phyloP scores from a whole-genome alignment of 2,888 invertebrate genomes.

The Drosophila tripunctata region DNA sequence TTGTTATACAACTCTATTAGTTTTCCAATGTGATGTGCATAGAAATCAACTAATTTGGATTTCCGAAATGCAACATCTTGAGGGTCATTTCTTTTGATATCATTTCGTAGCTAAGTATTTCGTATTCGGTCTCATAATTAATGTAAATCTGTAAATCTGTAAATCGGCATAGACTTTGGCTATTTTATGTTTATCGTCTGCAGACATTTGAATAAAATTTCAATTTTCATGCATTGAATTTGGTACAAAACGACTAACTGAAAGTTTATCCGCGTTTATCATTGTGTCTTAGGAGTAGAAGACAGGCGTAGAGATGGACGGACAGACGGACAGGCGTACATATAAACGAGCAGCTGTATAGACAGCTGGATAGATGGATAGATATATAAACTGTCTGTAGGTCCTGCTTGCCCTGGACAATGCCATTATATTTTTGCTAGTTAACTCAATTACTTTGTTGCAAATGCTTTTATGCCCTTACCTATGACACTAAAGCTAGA shows the following conservation, averaged over 20 bases:
- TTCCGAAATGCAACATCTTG: conserved; percentile 38
- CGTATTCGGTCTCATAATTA: conserved; percentile 59
- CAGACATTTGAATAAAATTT: conserved; percentile 70
- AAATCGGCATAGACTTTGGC: conserved; percentile 35
- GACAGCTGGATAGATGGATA: not conserved
- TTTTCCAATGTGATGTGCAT: conserved; percentile 57
- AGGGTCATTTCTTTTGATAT: conserved; percentile 1
- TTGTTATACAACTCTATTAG: conserved; percentile 77
- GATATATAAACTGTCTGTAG: not conserved
- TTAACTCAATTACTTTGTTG: conserved; percentile 67
- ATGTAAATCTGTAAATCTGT: conserved; percentile 63
- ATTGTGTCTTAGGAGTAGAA: conserved; percentile 6
- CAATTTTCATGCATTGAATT: conserved; percentile 64
- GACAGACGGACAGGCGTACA: conserved; percentile 4
- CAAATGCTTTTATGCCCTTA: conserved; percentile 48
- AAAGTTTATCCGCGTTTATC: conserved; percentile 43
- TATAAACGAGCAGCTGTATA: not conserved
- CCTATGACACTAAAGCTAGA: conserved; percentile 32
- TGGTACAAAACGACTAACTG: conserved; percentile 13
- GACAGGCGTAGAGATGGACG: not conserved
- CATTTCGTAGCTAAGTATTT: not conserved
- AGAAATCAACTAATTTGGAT: conserved; percentile 72
- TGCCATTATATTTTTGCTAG: conserved; percentile 54
- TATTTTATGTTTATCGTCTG: conserved; percentile 36
- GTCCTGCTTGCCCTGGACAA: not conserved